These are phyloP conservation scores for Tineola bisselliella DNA, from an alignment of 2,888 invertebrate genomes.

Conservation along the genomic window DNA sequence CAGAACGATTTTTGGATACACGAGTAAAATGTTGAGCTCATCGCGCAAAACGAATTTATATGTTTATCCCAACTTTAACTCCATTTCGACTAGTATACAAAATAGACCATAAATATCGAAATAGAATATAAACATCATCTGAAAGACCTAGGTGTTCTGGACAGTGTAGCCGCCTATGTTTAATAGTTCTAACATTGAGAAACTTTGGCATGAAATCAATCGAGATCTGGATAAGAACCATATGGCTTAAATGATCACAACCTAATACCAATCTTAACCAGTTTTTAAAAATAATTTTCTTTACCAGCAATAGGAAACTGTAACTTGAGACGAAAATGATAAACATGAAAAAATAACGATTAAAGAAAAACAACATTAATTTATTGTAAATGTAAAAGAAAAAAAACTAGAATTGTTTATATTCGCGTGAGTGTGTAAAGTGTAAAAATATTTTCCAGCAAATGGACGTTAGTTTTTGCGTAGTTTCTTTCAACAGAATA, in stretches of 20 bases:
- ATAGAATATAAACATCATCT: neutral
- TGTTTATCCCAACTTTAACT: too few relatives aligned
- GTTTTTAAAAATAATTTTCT: too few relatives aligned
- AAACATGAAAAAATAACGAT: too few relatives aligned
- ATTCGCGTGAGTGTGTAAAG: neutral
- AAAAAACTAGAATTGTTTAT: neutral
- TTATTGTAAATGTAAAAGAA: neutral
- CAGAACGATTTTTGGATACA: too few relatives aligned
- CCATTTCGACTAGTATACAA: too few relatives aligned
- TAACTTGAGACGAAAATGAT: too few relatives aligned
- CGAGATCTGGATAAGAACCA: neutral
- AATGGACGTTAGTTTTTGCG: constrained; percentile 23
- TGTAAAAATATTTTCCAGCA: constrained; percentile 8
- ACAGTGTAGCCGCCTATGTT: neutral
- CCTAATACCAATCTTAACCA: too few relatives aligned
- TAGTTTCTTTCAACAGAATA: constrained; percentile 25
- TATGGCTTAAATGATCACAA: neutral
- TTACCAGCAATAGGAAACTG: too few relatives aligned
- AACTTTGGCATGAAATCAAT: neutral
- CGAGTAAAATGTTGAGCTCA: too few relatives aligned
- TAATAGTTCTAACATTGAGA: neutral
- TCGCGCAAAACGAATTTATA: too few relatives aligned
- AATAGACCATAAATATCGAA: neutral
- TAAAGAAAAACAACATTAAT: too few relatives aligned
- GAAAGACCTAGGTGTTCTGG: neutral